These are phyloP conservation scores for Rhegmatorhina hoffmannsi DNA, from an alignment of 2,113 vertebrate species.

Conservation along the genomic window DNA sequence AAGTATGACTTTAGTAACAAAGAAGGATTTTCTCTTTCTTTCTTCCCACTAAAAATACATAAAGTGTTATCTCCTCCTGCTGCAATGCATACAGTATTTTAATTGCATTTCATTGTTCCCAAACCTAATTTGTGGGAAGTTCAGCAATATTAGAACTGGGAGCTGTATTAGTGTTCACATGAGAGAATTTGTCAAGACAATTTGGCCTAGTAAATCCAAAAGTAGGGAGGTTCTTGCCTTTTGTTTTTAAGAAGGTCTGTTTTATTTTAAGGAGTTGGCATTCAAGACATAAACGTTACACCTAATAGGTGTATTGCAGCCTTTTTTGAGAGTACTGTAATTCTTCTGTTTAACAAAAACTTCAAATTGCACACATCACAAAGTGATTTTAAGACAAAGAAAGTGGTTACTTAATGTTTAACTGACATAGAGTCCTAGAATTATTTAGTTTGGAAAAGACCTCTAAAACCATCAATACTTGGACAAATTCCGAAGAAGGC, in stretches of 20 bases:
- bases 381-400: neutral
- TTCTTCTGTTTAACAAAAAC: neutral
- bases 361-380: neutral
- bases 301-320: neutral
- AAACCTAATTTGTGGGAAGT: conserved; percentile 39
- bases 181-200: conserved; percentile 24
- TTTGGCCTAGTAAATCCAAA: neutral
- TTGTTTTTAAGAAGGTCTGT: neutral
- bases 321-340: neutral
- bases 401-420: neutral
- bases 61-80: conserved; percentile 29
- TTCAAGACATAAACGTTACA: neutral
- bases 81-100: conserved; percentile 9
- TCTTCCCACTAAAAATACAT: neutral
- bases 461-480: neutral
- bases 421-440: neutral
- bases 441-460: neutral
- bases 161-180: conserved; percentile 19
- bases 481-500: neutral
- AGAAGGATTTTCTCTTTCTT: neutral
- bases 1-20: neutral
- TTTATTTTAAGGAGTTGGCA: conserved; percentile 27
- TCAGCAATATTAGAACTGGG: neutral
- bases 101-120: conserved; percentile 47
- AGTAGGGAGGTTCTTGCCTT: neutral